Conservation (phyloP, 2,888 invertebrate genomes). For the Apoderus coryli region DNA sequence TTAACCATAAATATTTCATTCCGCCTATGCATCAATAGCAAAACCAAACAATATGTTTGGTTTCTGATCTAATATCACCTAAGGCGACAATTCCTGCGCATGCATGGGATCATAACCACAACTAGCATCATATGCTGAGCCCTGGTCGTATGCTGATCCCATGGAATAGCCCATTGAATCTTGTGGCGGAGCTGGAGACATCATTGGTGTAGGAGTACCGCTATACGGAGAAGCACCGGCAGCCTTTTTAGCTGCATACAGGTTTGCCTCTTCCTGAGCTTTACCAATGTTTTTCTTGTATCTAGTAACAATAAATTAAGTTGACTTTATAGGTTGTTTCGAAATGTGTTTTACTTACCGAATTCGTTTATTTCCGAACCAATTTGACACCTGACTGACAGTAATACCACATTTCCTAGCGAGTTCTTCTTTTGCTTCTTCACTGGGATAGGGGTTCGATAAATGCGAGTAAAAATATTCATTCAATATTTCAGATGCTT, state of each 20-base stretch:
- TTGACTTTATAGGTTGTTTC: too few relatives aligned
- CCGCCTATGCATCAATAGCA: too few relatives aligned
- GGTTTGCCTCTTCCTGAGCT: conserved; percentile 97
- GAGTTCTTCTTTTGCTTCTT: conserved; percentile 99
- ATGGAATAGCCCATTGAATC: conserved; percentile 89
- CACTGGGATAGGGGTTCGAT: conserved; percentile 98
- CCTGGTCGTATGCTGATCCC: conserved; percentile 84
- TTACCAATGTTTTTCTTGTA: conserved; percentile 99
- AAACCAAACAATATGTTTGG: too few relatives aligned
- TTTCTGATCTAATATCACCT: conserved; percentile 14
- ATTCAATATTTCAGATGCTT: conserved; percentile 97
- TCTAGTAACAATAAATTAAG: too few relatives aligned
- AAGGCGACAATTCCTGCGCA: conserved; percentile 60
- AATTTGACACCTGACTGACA: conserved; percentile 80
- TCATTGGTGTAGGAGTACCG: conserved; percentile 86
- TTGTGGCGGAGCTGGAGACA: conserved; percentile 86
- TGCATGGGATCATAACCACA: conserved; percentile 90
- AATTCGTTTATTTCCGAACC: conserved; percentile 99
- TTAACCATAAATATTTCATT: too few relatives aligned
- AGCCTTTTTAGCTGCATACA: conserved; percentile 97
- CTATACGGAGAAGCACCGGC: conserved; percentile 64
- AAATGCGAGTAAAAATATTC: conserved; percentile 99
- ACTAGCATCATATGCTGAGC: conserved; percentile 76
- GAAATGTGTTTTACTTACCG: conserved; percentile 34
- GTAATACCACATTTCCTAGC: conserved; percentile 99